These are phyloP conservation scores for Laspeyria flexula DNA, from an alignment of 2,888 invertebrate genomes.

Conservation along the genomic window DNA sequence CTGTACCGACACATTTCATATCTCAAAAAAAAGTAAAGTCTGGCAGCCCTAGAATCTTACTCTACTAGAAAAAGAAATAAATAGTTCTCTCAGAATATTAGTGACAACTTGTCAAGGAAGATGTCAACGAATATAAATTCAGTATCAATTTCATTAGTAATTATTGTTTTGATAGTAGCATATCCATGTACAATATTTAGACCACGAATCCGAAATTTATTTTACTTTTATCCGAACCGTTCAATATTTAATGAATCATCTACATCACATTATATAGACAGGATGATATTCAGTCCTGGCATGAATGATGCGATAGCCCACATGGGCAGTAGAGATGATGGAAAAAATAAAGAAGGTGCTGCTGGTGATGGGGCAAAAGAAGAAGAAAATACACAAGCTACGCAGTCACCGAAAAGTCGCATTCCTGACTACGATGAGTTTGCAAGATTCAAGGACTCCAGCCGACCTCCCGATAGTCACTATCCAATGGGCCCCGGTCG, in stretches of 20 bases:
- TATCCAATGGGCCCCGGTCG: conserved; percentile 47
- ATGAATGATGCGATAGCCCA: not conserved
- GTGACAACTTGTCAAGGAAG: not conserved
- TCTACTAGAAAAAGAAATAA: no score
- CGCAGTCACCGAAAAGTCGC: conserved; percentile 23
- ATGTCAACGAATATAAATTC: conserved; percentile 6
- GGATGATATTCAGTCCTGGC: not conserved
- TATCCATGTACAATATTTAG: conserved; percentile 1
- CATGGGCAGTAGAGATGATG: not conserved
- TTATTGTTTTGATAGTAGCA: conserved; percentile 5
- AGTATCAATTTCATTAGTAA: not conserved
- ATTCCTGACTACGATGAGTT: conserved; percentile 61
- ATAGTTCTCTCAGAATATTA: no score
- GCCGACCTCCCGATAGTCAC: conserved; percentile 61
- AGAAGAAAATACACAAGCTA: not conserved
- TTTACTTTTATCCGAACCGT: not conserved
- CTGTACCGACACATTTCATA: no score
- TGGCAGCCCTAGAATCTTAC: no score
- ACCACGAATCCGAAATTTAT: conserved; percentile 5
- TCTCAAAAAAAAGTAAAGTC: not conserved
- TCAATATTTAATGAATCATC: not conserved
- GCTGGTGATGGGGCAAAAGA: not conserved
- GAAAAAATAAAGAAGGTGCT: not conserved
- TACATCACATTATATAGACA: not conserved
- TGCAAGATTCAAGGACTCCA: conserved; percentile 52